These are phyloP conservation scores for Dinomys branickii DNA, from an alignment of 2,113 vertebrate species.

Conservation along the genomic window DNA sequence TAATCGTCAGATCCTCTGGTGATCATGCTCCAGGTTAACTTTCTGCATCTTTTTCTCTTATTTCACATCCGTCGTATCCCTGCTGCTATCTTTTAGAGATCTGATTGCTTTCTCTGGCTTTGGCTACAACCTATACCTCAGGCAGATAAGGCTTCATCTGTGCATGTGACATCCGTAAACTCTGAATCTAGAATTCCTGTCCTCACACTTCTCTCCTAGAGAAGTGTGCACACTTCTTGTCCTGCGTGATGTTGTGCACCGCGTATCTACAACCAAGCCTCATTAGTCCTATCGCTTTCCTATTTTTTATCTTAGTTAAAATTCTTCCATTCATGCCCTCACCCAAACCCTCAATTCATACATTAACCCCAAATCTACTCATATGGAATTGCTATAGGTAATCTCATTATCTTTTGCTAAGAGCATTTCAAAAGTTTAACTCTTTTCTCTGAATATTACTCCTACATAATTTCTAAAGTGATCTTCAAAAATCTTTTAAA, in stretches of 20 bases:
- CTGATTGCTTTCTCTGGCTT: background rate
- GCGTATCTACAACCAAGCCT: background rate
- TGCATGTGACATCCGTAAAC: background rate
- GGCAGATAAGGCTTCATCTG: background rate
- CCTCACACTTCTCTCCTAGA: background rate
- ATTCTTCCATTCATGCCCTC: background rate
- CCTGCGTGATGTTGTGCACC: background rate
- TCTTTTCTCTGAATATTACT: background rate
- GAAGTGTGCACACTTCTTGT: no score
- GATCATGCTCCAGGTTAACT: background rate
- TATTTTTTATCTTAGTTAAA: background rate
- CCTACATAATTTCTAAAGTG: background rate
- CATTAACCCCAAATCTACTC: background rate
- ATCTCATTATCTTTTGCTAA: background rate
- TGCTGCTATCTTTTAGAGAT: background rate
- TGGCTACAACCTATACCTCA: background rate
- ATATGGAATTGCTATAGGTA: background rate
- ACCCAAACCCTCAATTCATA: background rate
- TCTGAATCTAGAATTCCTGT: background rate
- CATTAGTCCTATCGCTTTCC: background rate
- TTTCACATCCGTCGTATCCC: background rate
- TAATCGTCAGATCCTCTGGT: background rate
- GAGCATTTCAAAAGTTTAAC: background rate
- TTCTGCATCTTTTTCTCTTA: background rate
- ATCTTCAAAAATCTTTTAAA: conserved; percentile 21